Evolutionary conservation across 2,888 invertebrate genomes (phyloP).

Genomic region (Ornithoptera alexandrae): DNA sequence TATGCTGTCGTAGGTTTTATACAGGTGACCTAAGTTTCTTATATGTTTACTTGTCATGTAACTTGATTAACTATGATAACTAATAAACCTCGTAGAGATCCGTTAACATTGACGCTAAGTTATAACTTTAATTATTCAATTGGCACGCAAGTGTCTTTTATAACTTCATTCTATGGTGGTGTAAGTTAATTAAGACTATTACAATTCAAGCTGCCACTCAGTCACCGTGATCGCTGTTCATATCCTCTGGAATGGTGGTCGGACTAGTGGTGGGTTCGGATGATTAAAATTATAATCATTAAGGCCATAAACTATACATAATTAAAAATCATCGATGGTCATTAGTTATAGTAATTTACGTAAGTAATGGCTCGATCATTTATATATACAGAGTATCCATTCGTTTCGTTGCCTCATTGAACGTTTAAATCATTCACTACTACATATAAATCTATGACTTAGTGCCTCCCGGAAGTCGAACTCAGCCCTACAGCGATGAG

Average conservation of each 20-base stretch:
- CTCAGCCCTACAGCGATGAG: background rate
- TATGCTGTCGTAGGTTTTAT: background rate
- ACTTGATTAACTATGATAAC: background rate
- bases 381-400: conserved; percentile 1
- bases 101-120: conserved; percentile 2
- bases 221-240: background rate
- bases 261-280: conserved; percentile 20
- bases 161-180: background rate
- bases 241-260: conserved; percentile 22
- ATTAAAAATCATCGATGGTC: conserved; percentile 19
- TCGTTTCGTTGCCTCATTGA: conserved; percentile 18
- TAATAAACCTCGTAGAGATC: conserved; percentile 17
- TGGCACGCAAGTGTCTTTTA: conserved; percentile 19
- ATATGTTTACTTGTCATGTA: conserved; percentile 23
- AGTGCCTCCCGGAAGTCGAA: conserved; percentile 8
- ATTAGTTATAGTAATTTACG: conserved; percentile 7
- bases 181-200: background rate
- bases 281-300: conserved; percentile 3
- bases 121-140: conserved; percentile 4
- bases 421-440: conserved; percentile 7
- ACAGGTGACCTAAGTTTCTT: background rate
- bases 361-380: conserved; percentile 28
- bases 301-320: conserved; percentile 3
- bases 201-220: background rate
- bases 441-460: conserved; percentile 25